Conservation (phyloP, 2,113 vertebrate species). For the Hippolais icterina region DNA sequence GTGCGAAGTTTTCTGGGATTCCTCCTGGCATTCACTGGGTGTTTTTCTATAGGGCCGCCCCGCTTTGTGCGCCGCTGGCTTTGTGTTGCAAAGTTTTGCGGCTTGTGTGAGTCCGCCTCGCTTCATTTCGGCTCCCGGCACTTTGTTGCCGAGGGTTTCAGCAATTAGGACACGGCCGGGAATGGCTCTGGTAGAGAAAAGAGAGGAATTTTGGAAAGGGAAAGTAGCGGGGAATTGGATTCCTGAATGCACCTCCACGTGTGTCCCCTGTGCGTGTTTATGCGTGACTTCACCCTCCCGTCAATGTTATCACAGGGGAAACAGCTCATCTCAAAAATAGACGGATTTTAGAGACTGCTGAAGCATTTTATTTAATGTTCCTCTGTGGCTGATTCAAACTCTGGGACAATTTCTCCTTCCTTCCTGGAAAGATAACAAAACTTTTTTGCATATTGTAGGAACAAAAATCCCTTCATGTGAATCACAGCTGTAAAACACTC, state of each 20-base stretch:
- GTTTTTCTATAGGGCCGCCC: constrained; percentile 11
- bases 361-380: neutral
- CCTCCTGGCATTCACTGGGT: neutral
- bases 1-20: constrained; percentile 11
- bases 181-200: neutral
- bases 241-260: neutral
- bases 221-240: neutral
- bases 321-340: neutral
- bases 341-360: neutral
- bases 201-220: neutral
- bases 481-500: neutral
- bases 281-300: neutral
- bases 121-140: neutral
- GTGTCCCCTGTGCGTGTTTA: rapidly evolving
- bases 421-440: neutral
- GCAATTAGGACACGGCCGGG: constrained; percentile 25
- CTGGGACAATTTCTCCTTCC: neutral
- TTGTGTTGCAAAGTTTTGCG: constrained; percentile 31
- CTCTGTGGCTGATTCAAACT: neutral
- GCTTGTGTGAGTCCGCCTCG: neutral
- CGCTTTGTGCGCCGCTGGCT: constrained; percentile 15
- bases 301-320: neutral
- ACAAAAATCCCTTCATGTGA: neutral
- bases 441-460: rapidly evolving
- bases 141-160: neutral